Evolutionary conservation across 2,888 invertebrate genomes (phyloP).

Genomic region (Chrysomela aeneicollis): DNA sequence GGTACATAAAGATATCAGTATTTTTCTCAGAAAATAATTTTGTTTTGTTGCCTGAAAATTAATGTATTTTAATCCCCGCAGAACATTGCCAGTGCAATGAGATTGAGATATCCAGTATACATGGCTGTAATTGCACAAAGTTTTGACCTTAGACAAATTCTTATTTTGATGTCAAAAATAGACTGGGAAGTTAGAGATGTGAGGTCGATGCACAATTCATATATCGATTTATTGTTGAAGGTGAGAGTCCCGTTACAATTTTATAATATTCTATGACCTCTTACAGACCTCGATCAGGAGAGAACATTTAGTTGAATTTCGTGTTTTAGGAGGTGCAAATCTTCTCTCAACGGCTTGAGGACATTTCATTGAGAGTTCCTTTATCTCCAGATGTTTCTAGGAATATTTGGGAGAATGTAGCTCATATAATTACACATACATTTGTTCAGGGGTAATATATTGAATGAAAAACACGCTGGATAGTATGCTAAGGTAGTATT

Average conservation of each 20-base stretch:
- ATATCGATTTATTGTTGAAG: constrained; percentile 79
- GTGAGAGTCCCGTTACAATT: constrained; percentile 59
- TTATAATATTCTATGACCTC: background rate
- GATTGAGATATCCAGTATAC: constrained; percentile 86
- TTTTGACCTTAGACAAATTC: constrained; percentile 78
- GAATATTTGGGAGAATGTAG: constrained; percentile 87
- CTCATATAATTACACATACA: constrained; percentile 84
- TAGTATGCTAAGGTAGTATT: background rate
- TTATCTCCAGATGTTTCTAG: constrained; percentile 74
- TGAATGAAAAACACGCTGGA: too few relatives aligned
- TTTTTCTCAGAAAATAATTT: too few relatives aligned
- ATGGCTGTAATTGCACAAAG: constrained; percentile 84
- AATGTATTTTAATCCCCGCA: too few relatives aligned
- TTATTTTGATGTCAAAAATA: constrained; percentile 89
- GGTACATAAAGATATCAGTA: too few relatives aligned
- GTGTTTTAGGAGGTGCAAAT: constrained; percentile 73
- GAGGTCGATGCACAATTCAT: constrained; percentile 91
- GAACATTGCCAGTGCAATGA: constrained; percentile 75
- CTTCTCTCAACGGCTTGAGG: constrained; percentile 80
- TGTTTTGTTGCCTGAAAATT: too few relatives aligned
- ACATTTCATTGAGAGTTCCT: constrained; percentile 73
- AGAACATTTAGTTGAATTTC: too few relatives aligned
- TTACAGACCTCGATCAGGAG: too few relatives aligned
- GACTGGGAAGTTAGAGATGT: constrained; percentile 96
- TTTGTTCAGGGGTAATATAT: constrained; percentile 86